These are phyloP conservation scores for Centropristis striata DNA, from an alignment of 2,113 vertebrate species.

Conservation along the genomic window DNA sequence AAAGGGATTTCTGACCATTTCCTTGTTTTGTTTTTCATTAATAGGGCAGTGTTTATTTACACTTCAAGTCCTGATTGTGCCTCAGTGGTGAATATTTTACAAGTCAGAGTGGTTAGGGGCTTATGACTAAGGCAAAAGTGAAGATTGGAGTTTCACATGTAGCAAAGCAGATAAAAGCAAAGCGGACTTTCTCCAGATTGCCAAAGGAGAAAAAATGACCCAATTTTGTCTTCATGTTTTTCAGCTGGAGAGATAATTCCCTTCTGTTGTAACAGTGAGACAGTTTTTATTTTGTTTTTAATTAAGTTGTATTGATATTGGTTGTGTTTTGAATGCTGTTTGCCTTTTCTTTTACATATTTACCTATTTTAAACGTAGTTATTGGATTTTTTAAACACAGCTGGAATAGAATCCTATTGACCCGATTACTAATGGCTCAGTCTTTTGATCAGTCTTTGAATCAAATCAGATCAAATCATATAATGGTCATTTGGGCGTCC, in stretches of 20 bases:
- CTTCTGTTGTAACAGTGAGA: constrained; percentile 41
- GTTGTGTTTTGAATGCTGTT: constrained; percentile 28
- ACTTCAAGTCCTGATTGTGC: constrained; percentile 28
- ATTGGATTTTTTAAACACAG: constrained; percentile 6
- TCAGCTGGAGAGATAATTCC: constrained; percentile 52
- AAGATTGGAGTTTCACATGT: constrained; percentile 58
- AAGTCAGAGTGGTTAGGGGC: constrained; percentile 34
- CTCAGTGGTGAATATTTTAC: constrained; percentile 50
- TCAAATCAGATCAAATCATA: constrained; percentile 14
- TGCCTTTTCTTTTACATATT: constrained; percentile 22
- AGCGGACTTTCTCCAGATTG: constrained; percentile 54
- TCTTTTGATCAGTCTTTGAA: constrained; percentile 8
- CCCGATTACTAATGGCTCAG: background rate
- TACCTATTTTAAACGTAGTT: background rate
- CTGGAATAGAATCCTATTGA: background rate
- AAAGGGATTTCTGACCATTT: constrained; percentile 13
- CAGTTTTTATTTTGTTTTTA: constrained; percentile 40
- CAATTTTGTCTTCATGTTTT: constrained; percentile 60
- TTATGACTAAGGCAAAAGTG: constrained; percentile 42
- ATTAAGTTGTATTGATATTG: constrained; percentile 32
- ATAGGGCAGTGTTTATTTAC: constrained; percentile 46
- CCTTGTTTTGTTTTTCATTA: constrained; percentile 21
- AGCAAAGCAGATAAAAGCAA: constrained; percentile 59
- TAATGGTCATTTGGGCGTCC: background rate
- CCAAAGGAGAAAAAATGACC: constrained; percentile 67